Evolutionary conservation across 1,140 invertebrate genomes (phyloP), one percentile per base, ranked within the genome.

Genomic region (Leptinotarsa defecta): DNA sequence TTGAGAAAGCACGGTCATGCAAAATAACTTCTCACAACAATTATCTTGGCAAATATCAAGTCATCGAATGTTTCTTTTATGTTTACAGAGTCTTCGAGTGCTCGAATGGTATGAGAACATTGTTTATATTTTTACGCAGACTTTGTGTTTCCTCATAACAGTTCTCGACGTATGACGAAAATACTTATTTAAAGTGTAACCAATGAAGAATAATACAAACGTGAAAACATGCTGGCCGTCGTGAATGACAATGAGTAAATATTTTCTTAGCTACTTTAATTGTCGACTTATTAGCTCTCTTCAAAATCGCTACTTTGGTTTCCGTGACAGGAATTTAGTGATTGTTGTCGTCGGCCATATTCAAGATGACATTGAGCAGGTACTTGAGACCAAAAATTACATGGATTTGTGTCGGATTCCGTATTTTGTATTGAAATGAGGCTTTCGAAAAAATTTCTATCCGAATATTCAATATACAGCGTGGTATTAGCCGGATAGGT

Each of bases 171-270:
- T 57, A 57, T 57, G 52, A 57, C 52, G 52, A 57, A 57, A 57
- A 57, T 57, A 57, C 52, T 57, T 57, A 57, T 57, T 57, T n/a
- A 57, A 57, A 57, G 52, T 57, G 52, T 57, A 57, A 17, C 52
- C 52, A 57, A 57, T 57, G 15, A n/a, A 57, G 52, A n/a, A 57
- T 57, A 57, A 57, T 57, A 8, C 52, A 19, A 17, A 57, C 52
- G 52, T 57, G 52, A 57, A 57, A 57, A 57, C 52, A 57, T 19
- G 11, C n/a, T 19, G 17, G n/a, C 3, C 52, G n/a, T 57, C 52
- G 52, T 57, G 52, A 57, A 57, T 57, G 52, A 57, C 52, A 57
- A 57, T 57, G 52, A 57, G 52, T 57, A n/a, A 57, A 57, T 57
- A 57, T 57, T 57, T 57, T 57, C n/a, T 57, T 5, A 57, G 52